These are phyloP conservation scores for Nasonia giraulti DNA, from an alignment of 1,140 invertebrate genomes.

Conservation along the genomic window DNA sequence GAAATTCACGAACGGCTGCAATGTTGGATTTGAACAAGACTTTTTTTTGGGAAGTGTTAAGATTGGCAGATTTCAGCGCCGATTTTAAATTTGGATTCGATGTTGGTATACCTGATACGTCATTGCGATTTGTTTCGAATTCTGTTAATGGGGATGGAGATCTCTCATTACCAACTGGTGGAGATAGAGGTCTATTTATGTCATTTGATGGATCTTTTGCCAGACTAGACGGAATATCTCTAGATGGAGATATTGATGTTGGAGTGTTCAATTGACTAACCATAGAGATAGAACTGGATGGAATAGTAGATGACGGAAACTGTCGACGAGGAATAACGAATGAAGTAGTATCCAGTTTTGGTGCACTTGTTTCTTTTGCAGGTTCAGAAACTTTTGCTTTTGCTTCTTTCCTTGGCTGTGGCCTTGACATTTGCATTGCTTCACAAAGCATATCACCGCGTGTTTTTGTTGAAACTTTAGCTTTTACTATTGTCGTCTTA, in stretches of 20 bases:
- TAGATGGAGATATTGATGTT: not conserved
- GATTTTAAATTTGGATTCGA: conserved; percentile 3
- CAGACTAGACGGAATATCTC: not conserved
- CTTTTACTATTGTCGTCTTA: conserved; percentile 42
- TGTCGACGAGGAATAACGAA: conserved; percentile 34
- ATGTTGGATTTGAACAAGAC: conserved; percentile 57
- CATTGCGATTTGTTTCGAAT: not conserved
- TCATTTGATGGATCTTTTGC: conserved; percentile 14
- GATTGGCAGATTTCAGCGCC: not conserved
- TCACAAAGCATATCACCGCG: conserved; percentile 49
- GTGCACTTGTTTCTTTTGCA: not conserved
- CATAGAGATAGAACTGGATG: conserved; percentile 17
- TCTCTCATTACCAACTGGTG: not conserved
- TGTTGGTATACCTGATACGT: not conserved
- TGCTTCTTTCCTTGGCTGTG: conserved; percentile 17
- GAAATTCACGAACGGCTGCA: conserved; percentile 53
- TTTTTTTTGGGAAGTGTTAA: not conserved
- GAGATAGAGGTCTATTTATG: not conserved
- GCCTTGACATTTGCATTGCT: conserved; percentile 35
- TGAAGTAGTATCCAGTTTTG: not conserved
- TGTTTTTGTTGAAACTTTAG: conserved; percentile 42
- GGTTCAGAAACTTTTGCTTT: conserved; percentile 17
- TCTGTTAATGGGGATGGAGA: not conserved
- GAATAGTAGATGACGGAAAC: not conserved
- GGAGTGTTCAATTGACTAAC: not conserved